Evolutionary conservation across 2,797 vertebrate genomes (phyloP).

Genomic region (Cossypha caffra): DNA sequence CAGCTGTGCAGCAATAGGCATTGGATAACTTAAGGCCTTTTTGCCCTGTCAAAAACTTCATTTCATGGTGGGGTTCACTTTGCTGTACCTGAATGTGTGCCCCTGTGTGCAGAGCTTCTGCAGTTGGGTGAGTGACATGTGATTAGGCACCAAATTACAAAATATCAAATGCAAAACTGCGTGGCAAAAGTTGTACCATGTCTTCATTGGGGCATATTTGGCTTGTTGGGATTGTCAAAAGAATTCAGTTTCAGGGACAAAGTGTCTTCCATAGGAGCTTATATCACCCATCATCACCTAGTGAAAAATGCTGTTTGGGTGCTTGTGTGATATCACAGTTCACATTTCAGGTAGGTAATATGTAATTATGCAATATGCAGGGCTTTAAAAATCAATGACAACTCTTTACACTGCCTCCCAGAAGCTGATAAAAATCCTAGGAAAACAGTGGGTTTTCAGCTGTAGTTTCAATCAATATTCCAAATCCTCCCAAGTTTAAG

Average conservation of each 20-base stretch:
- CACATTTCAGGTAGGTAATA: not conserved
- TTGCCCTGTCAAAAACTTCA: not conserved
- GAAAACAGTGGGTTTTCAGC: not conserved
- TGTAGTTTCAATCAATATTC: not conserved
- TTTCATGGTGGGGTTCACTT: not conserved
- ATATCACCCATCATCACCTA: not conserved
- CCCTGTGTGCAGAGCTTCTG: not conserved
- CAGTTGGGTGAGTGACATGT: fast-evolving
- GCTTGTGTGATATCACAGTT: not conserved
- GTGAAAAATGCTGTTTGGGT: not conserved
- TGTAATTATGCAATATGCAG: not conserved
- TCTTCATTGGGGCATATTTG: not conserved
- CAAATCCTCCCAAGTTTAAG: not conserved
- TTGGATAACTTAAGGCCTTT: not conserved
- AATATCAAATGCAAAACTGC: not conserved
- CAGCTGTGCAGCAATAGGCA: not conserved
- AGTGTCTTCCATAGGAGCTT: not conserved
- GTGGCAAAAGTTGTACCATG: not conserved
- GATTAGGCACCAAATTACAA: not conserved
- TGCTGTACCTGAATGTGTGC: not conserved
- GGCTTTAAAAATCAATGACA: not conserved
- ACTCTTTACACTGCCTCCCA: not conserved
- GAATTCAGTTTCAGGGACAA: not conserved
- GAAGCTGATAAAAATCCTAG: not conserved
- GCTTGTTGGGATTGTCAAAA: not conserved